Base-by-base conservation (phyloP, 2,888 invertebrate genomes). In the Xestia ashworthii region DNA sequence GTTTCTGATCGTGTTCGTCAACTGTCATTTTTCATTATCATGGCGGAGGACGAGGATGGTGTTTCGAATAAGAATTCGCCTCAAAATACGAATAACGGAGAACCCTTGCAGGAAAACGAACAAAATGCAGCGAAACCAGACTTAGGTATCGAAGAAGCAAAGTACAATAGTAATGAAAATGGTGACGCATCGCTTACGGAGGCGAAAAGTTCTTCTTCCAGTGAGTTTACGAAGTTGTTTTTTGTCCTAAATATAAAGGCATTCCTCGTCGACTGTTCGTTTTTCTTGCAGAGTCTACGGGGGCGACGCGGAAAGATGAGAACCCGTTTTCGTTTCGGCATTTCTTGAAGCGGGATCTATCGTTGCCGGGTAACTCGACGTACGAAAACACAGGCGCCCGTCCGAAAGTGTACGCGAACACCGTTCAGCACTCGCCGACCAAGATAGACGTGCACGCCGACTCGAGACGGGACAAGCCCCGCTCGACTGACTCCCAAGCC, bases 271-370 rank as follows among this genome's bases (percentile, higher is more conserved):
- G 80, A 89, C 83, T 82, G 82, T 90, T 89, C 84, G 83, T 92
- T 93, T 93, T 92, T 91, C 88, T 95, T 95, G 79, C 95, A 95
- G 94, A 95, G 92, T 95, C 95, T 75, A 93, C 95, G 79, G 97
- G 97, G 41, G 93, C 94, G 53, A 93, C 96, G 80, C 96, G 97
- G 72, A 97, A 97, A 87, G 98, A 98, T 91, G 98, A 98, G 87
- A 98, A 98, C 94, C 98, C 98, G 5, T 98, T 98, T 94, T 98
- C 98, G 75, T 98, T 99, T 90, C 98, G 98, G 92, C 98, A 98
- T 93, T 99, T 99, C 93, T 94, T 98, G 87, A 98, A 98, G 91
- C 97, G 98, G 88, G 98, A 98, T 89, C 91, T 96, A 66, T 97
- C 96, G 84, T 90, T 97, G 87, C 97, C 97, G 80, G 96, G 96